Base-by-base conservation (phyloP, 2,888 invertebrate species). In the Melanchra persicariae region DNA sequence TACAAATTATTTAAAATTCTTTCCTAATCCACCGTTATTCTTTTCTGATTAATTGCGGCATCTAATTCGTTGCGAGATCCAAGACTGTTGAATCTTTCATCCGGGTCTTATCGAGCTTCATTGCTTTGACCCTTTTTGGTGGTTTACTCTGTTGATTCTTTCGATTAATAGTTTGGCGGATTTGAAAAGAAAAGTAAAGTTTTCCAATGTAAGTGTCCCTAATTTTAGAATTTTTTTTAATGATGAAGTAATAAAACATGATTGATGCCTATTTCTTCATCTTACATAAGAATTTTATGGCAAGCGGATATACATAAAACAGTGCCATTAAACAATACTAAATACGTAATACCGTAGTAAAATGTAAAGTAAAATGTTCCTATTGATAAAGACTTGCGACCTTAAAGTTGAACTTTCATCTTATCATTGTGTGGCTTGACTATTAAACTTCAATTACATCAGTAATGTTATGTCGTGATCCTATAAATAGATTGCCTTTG, bases 341-440 rank as follows among this genome's bases (percentile, higher is more conserved):
- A 45, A 51, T 34, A 70, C 1, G 30, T 47, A 57, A 51, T 52
- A 70, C n/a, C 37, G 49, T 8, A 60, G 30, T 34, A 6, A 64
- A 49, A 37, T 82, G 71, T 79, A 82, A 79, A 82, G 79, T 79
- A 77, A 82, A 81, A 51, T n/a, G n/a, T n/a, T n/a, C 22, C 57
- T 49, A 37, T 26, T 37, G 81, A 78, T 78, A 77, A 64, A 61
- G 12, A 10, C 61, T 51, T 8, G 19, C 43, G 63, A 79, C 82
- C 82, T 78, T 45, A 69, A 34, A 22, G 63, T 66, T 79, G 74
- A 79, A 77, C 76, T 70, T 71, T 77, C 51, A 17, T 43, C 19
- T 61, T 79, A 79, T 78, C 82, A 60, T 47, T 45, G 47, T 70
- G 51, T 63, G 49, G 64, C 55, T 64, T 58, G 43, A 12, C 40